Evolutionary conservation across 1,140 invertebrate genomes (phyloP).

Genomic region (Diorhabda elongata): DNA sequence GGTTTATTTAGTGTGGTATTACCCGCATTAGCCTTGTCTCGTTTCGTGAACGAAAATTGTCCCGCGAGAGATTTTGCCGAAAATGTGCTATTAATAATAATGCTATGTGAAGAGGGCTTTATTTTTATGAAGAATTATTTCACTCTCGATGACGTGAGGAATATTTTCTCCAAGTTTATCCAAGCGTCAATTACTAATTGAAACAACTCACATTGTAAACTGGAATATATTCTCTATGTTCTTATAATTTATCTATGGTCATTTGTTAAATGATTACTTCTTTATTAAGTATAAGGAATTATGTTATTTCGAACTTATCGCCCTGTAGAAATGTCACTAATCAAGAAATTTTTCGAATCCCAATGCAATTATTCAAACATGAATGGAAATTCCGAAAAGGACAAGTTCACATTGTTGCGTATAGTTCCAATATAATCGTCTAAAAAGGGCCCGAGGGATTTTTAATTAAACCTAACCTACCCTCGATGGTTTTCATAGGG

Average conservation of each 20-base stretch:
- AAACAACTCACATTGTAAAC: too few relatives aligned
- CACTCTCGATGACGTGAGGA: not conserved
- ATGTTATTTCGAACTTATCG: too few relatives aligned
- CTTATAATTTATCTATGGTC: too few relatives aligned
- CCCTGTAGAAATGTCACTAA: not conserved
- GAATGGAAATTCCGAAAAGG: slow-evolving; percentile 25
- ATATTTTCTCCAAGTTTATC: too few relatives aligned
- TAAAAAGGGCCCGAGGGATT: slow-evolving; percentile 43
- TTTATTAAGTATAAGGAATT: too few relatives aligned
- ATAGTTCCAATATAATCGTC: slow-evolving; percentile 30
- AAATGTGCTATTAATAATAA: slow-evolving; percentile 23
- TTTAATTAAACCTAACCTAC: slow-evolving; percentile 45
- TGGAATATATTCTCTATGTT: too few relatives aligned
- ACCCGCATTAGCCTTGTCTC: slow-evolving; percentile 24
- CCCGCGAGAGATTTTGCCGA: slow-evolving; percentile 16
- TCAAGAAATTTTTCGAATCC: not conserved
- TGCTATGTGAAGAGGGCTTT: slow-evolving; percentile 7
- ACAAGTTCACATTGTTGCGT: slow-evolving; percentile 30
- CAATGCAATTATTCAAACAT: not conserved
- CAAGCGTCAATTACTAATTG: too few relatives aligned
- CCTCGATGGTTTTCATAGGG: slow-evolving; percentile 27
- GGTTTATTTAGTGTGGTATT: slow-evolving; percentile 30
- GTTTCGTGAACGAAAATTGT: slow-evolving; percentile 24
- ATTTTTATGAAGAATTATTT: slow-evolving; percentile 16
- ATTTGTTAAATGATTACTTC: too few relatives aligned